A percentile compares a stretch with the other conserved stretches of the same genome.
Conservation (phyloP, 2,797 vertebrate genomes). For the Tamandua tetradactyla region DNA sequence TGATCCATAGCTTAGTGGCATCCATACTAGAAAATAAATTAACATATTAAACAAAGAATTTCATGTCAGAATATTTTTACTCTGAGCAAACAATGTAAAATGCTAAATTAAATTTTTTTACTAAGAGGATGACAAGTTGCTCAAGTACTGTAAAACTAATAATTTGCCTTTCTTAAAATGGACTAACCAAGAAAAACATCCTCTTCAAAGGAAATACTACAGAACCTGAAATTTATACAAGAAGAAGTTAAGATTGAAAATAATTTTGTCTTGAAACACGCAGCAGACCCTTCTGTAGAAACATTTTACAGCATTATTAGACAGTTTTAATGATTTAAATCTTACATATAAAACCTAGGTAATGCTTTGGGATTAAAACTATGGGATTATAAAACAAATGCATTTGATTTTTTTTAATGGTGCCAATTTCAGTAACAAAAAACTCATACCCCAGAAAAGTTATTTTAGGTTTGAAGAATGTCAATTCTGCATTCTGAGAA, state of each 20-base stretch:
- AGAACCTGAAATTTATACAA: background rate
- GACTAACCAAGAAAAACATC: background rate
- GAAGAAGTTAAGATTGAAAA: background rate
- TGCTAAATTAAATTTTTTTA: background rate
- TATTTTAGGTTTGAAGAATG: background rate
- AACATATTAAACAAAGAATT: conserved; percentile 51
- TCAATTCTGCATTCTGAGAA: background rate
- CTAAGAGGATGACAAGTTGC: background rate
- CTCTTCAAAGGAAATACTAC: background rate
- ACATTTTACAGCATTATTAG: background rate
- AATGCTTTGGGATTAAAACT: background rate
- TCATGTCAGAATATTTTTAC: conserved; percentile 36
- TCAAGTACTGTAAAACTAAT: background rate
- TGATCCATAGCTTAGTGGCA: conserved; percentile 25
- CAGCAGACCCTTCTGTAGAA: background rate
- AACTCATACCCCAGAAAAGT: background rate
- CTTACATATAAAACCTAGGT: background rate
- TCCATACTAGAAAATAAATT: conserved; percentile 47
- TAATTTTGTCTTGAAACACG: background rate
- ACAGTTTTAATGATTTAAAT: background rate
- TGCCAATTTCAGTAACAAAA: background rate
- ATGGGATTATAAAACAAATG: background rate
- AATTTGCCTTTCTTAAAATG: conserved; percentile 13
- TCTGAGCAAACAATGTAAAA: conserved; percentile 36
- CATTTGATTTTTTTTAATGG: background rate